phyloP scores from a whole-genome alignment of 2,113 vertebrate genomes.

The Pachycephala philippinensis region DNA sequence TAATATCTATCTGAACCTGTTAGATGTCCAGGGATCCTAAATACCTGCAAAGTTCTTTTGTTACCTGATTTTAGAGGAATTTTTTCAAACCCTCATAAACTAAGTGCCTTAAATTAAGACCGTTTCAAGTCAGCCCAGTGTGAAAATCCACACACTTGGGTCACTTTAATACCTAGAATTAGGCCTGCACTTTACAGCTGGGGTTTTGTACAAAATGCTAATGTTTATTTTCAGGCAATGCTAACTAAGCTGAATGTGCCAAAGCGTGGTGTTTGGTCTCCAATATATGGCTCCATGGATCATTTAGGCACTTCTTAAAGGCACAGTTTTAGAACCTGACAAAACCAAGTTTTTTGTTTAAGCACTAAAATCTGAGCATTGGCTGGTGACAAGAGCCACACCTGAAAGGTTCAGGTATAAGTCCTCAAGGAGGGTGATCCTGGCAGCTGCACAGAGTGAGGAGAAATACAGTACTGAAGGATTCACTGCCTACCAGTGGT shows the following conservation, averaged over 20 bases:
- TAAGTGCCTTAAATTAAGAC: not conserved
- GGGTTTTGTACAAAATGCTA: not conserved
- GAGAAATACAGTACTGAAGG: not conserved
- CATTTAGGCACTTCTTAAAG: not conserved
- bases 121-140: not conserved
- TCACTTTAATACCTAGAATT: not conserved
- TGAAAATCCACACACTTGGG: not conserved
- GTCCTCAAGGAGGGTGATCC: not conserved
- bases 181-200: not conserved
- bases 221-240: not conserved
- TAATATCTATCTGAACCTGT: not conserved
- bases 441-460: not conserved
- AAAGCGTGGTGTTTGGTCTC: not conserved
- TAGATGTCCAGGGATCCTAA: not conserved
- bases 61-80: not conserved
- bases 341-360: not conserved
- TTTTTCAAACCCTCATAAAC: not conserved
- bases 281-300: not conserved
- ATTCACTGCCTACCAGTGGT: slow-evolving; percentile 53
- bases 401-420: not conserved
- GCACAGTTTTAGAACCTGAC: not conserved
- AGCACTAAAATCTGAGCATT: not conserved
- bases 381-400: not conserved
- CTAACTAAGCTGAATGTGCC: not conserved
- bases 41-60: not conserved